phyloP scores from a whole-genome alignment of 2,797 vertebrate species.

The Sarcophilus harrisii region DNA sequence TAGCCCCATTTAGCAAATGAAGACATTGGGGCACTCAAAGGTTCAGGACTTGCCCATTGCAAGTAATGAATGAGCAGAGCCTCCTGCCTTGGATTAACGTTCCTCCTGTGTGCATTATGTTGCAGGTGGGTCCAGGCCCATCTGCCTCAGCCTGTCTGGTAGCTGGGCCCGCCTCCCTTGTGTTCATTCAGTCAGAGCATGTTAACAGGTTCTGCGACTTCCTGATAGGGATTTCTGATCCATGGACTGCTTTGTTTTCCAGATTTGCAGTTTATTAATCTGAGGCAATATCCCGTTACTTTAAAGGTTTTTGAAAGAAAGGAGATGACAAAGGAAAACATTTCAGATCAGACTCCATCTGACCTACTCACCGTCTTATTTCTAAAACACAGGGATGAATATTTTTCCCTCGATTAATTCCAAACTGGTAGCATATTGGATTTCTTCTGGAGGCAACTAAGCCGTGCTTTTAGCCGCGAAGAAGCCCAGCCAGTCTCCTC shows the following conservation, averaged over 20 bases:
- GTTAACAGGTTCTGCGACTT: fast-evolving
- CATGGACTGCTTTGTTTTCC: neutral
- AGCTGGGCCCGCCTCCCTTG: too few species aligned
- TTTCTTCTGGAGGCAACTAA: neutral
- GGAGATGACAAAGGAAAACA: neutral
- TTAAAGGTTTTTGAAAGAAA: constrained; percentile 47
- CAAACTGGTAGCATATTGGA: neutral
- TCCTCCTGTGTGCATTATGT: too few species aligned
- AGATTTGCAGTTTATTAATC: neutral
- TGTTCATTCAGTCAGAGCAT: fast-evolving
- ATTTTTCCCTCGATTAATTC: neutral
- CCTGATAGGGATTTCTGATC: fast-evolving
- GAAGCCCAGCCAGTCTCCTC: neutral
- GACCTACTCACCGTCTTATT: neutral
- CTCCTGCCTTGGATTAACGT: too few species aligned
- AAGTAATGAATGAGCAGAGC: too few species aligned
- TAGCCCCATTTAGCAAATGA: too few species aligned
- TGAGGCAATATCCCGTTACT: neutral
- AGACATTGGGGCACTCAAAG: too few species aligned
- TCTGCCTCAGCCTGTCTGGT: too few species aligned
- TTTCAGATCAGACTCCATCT: constrained; percentile 11
- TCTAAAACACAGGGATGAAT: neutral
- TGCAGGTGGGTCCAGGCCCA: neutral
- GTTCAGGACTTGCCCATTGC: too few species aligned
- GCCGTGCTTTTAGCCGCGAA: neutral